Percentiles rank a stretch among this genome's conserved stretches.
Evolutionary conservation across 2,888 invertebrate species (phyloP).

Genomic region (Tipula helvola): DNA sequence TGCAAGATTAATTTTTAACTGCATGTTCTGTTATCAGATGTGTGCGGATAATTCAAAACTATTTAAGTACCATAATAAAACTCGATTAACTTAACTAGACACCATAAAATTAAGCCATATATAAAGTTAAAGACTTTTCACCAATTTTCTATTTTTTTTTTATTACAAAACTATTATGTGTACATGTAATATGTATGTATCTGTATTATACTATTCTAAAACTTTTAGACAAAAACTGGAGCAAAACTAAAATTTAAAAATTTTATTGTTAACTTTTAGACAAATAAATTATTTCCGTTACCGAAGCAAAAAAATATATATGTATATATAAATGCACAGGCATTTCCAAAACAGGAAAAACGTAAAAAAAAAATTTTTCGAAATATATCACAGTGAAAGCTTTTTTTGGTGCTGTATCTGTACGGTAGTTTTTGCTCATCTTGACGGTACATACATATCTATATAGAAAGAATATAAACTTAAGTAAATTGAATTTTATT

Average conservation of each 20-base stretch:
- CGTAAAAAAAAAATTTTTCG: background rate
- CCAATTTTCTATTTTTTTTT: background rate
- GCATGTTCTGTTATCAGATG: background rate
- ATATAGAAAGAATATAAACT: background rate
- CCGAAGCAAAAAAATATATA: background rate
- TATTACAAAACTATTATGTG: background rate
- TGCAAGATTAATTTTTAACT: background rate
- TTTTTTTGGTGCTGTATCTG: background rate
- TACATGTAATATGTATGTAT: background rate
- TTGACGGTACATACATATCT: background rate
- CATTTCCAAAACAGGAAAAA: background rate
- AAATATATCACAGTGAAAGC: background rate
- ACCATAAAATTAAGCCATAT: slow-evolving; percentile 4
- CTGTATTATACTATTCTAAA: background rate
- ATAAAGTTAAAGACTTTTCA: background rate
- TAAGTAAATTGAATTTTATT: slow-evolving; percentile 4
- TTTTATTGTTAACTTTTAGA: background rate
- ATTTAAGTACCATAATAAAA: background rate
- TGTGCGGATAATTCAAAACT: background rate
- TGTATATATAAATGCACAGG: background rate
- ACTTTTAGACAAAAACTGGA: background rate
- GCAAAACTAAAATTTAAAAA: background rate
- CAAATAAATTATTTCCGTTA: background rate
- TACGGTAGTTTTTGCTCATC: background rate
- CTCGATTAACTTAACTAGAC: background rate